These are phyloP conservation scores for Sycophila sp. DNA, from an alignment of 1,140 invertebrate species.

Conservation along the genomic window DNA sequence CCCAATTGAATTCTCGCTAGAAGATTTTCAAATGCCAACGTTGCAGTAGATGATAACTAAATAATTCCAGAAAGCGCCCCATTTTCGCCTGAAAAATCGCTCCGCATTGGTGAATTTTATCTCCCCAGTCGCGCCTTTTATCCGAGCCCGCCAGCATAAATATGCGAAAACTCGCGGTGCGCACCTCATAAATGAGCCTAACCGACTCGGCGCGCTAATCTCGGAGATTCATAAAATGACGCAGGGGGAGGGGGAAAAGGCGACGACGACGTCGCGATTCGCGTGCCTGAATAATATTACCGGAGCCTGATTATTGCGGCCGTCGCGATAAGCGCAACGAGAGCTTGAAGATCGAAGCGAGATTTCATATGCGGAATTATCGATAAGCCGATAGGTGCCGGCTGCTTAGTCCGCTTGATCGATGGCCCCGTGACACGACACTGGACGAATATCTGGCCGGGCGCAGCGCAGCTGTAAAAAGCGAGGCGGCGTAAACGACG, in stretches of 20 bases:
- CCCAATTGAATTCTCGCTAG: no score
- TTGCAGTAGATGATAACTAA: no score
- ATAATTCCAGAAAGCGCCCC: no score
- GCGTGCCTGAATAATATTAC: constrained; percentile 22
- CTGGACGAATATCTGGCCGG: not conserved
- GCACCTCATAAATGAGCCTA: no score
- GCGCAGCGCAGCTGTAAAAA: no score
- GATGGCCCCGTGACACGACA: constrained; percentile 2
- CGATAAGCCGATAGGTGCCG: constrained; percentile 20
- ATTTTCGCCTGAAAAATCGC: no score
- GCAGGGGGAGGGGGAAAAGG: not conserved
- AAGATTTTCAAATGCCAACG: no score
- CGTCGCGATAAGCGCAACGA: not conserved
- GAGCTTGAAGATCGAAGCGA: constrained; percentile 6
- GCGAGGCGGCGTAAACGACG: no score
- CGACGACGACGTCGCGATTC: not conserved
- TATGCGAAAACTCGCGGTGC: not conserved
- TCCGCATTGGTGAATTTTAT: no score
- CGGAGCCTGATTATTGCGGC: not conserved
- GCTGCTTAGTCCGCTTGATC: not conserved
- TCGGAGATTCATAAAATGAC: constrained; percentile 11
- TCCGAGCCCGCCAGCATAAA: not conserved
- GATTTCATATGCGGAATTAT: constrained; percentile 17
- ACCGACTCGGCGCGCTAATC: not conserved
- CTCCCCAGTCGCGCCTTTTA: no score